Conservation (phyloP, 2,888 invertebrate genomes). For the Uropetala carovei region DNA sequence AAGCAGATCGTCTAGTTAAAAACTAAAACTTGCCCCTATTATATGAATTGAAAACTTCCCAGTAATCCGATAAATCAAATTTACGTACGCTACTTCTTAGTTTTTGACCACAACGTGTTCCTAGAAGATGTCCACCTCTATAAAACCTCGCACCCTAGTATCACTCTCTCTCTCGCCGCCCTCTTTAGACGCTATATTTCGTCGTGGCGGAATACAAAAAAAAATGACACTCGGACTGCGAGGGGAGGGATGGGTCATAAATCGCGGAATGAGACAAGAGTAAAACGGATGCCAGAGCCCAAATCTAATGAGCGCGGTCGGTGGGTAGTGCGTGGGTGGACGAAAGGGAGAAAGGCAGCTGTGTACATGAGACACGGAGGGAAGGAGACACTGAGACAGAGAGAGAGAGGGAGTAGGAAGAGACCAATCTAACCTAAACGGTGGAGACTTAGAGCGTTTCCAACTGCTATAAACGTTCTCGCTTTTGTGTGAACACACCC, state of each 20-base stretch:
- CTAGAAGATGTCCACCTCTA: too few relatives aligned
- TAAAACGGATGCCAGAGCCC: neutral
- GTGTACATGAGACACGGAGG: neutral
- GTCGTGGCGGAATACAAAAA: neutral
- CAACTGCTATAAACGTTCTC: neutral
- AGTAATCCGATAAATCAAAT: too few relatives aligned
- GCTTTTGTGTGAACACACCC: neutral
- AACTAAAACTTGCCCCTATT: too few relatives aligned
- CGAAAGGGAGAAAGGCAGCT: constrained; percentile 41
- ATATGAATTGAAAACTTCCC: too few relatives aligned
- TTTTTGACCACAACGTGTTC: too few relatives aligned
- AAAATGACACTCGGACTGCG: neutral
- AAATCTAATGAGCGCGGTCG: neutral
- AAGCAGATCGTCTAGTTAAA: too few relatives aligned
- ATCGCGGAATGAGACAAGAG: constrained; percentile 38
- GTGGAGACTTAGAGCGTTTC: neutral
- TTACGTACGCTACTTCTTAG: too few relatives aligned
- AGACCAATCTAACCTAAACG: constrained; percentile 52
- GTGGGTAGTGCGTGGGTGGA: neutral
- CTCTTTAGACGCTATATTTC: neutral
- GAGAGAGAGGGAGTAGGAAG: constrained; percentile 29
- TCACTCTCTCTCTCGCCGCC: too few relatives aligned
- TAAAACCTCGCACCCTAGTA: too few relatives aligned
- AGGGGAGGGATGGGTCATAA: neutral
- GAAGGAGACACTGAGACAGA: neutral